Base-by-base conservation (phyloP, 1,140 invertebrate genomes). In the Spodoptera frugiperda region DNA sequence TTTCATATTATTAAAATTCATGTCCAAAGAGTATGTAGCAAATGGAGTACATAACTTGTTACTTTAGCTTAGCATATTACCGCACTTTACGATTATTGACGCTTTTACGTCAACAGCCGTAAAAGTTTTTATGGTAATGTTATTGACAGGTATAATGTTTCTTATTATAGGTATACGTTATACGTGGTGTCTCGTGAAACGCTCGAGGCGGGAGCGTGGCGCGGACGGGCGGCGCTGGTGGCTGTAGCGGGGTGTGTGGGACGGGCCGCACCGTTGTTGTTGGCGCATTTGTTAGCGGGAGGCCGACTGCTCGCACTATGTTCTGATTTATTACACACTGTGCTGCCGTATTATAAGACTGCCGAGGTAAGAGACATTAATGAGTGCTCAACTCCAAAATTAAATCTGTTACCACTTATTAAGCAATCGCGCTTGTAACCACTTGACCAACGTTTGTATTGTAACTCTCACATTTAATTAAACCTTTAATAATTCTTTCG, bases 251-350 rank as follows among this genome's bases (percentile, higher is more conserved):
- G 97, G 0, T 96, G 96, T 76, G 95, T 96, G 1, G 94, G 95
- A 0, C 93, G 95, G 54, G 93, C 96, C 14, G 96, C 96, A 0
- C 94, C 95, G 4, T 94, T 96, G 44, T 93, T 98, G 8, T 93
- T 97, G 0, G 95, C 96, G n/a, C 98, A 97, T 81, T 94, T 98
- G 57, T 91, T 97, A 9, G 94, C 94, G 8, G 97, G 97, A 3
- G 97, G 97, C 4, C 95, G 96, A 81, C 89, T 98, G n/a, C 91
- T 98, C 0, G 97, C 97, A 44, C 94, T 98, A 10, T 98, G 97
- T 83, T 98, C 97, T 0, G 97, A 98, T 90, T 95, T 97, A 17
- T 91, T 98, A 10, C 96, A 98, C 78, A 95, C 96, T 30, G 95
- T 97, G 10, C 92, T 98, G 76, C 97, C 97, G 12, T 96, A 96